Base-by-base conservation (phyloP, 2,113 vertebrate genomes). In the Ictidomys tridecemlineatus region DNA sequence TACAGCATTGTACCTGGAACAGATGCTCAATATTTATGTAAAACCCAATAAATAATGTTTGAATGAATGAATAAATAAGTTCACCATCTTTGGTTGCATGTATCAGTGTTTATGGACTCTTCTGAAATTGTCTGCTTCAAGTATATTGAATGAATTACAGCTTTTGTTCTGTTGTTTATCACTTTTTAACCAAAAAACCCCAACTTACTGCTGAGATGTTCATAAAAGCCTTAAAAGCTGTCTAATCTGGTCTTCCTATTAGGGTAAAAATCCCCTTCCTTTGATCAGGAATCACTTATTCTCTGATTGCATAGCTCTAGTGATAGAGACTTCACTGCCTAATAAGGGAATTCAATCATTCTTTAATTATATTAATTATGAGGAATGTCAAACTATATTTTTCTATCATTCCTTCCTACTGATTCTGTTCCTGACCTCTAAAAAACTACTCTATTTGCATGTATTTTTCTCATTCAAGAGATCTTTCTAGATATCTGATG, bases 331-430 rank as follows among this genome's bases (percentile, higher is more conserved):
- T 67, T 91, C 56, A 89, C 16, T 80, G 11, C 18, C 67, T 85
- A 53, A 24, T 63, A 88, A 48, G 6, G 42, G 24, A 91, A 93
- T 91, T 78, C 76, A 69, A 76, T 65, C 26, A 85, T 88, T 88
- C 18, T 83, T 93, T 85, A 93, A 79, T n/a, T 16, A 70, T 51
- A 90, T 70, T 73, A 65, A 90, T 77, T 67, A 88, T 74, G 87
- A 74, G 78, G n/a, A 97, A 82, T 91, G 42, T 65, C 51, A 91
- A 84, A 88, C 10, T 90, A 28, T 63, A 84, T 53, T 22, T 42
- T 86, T 86, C 77, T 79, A 93, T 87, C 32, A 93, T 89, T 85
- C 88, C n/a, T 77, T 10, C 65, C 32, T 95, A 92, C 11, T 58
- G 39, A 69, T 85, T 93, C 37, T 86, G 2, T 78, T 76, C 16